Base-by-base conservation (phyloP, 2,113 vertebrate genomes). In the Zosterops japonicus region DNA sequence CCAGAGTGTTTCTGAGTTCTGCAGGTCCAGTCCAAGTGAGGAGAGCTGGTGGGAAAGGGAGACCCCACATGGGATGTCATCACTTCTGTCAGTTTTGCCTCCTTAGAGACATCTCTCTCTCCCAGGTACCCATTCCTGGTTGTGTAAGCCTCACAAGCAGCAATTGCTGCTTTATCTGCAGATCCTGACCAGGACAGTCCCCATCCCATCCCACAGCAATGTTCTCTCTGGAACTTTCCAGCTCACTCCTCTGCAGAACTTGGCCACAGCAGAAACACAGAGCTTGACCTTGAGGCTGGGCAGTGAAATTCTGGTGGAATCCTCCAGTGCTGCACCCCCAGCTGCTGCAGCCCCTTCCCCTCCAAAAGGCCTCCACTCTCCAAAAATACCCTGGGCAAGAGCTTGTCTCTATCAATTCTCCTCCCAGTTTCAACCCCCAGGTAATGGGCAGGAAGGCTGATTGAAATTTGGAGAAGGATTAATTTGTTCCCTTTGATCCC, bases 151-250 rank as follows among this genome's bases (percentile, higher is more conserved):
- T 42, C 18, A 33, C 36, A 41, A 36, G 42, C 74, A 90, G 67
- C 35, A 70, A 11, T 8, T 42, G 25, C 78, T 83, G 63, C 35
- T 80, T 65, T 61, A 12, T 25, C 41, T 65, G 59, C 63, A 85
- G 21, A 41, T 47, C 39, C 35, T 77, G 39, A 8, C 56, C 12
- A 11, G 63, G 52, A n/a, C 14, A 36, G 24, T 47, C 16, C 12
- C 1, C 1, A 1, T 41, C n/a, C 25, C 4, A 4, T 12, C 31
- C 67, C 1, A 1, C 56, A 56, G 44, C 14, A 67, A 20, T 39
- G 33, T 6, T 65, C 24, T 31, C 29, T 78, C 75, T 77, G 75
- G 74, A 72, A 82, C 16, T 4, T 76, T 87, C 65, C 74, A 75
- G 16, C 19, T 3, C 2, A 18, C 28, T 87, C 47, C n/a, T 49